phyloP scores from a whole-genome alignment of 2,888 invertebrate species.

The Tetranychus piercei region DNA sequence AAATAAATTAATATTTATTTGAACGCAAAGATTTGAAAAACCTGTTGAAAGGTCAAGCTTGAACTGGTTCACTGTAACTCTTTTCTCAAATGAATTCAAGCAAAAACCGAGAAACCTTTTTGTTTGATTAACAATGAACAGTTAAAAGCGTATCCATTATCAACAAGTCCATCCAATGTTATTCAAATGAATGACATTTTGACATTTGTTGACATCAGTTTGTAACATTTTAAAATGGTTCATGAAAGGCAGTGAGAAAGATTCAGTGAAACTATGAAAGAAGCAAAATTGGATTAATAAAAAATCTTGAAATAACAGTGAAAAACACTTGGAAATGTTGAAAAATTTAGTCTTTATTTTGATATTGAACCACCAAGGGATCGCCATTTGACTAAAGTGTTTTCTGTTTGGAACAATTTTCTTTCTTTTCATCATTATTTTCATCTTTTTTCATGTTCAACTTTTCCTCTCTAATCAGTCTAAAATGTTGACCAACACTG shows the following conservation, averaged over 20 bases:
- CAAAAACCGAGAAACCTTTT: not conserved
- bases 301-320: not conserved
- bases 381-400: not conserved
- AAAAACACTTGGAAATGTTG: not conserved
- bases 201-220: not conserved
- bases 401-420: not conserved
- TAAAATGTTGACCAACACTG: no score
- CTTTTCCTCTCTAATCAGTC: not conserved
- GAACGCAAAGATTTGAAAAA: no score
- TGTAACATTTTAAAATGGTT: not conserved
- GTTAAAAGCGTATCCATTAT: not conserved
- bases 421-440: not conserved
- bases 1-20: no score
- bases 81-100: not conserved
- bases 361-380: not conserved
- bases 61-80: not conserved
- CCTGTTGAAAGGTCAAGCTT: no score
- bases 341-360: not conserved
- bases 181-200: not conserved
- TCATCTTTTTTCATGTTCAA: not conserved
- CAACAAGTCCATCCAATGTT: no score
- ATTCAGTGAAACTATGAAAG: not conserved
- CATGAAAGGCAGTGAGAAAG: not conserved
- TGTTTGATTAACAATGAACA: not conserved
- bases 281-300: not conserved